Evolutionary conservation across 2,888 invertebrate genomes (phyloP), one percentile per base, ranked within the genome.

Genomic region (Polymixis lichenea): DNA sequence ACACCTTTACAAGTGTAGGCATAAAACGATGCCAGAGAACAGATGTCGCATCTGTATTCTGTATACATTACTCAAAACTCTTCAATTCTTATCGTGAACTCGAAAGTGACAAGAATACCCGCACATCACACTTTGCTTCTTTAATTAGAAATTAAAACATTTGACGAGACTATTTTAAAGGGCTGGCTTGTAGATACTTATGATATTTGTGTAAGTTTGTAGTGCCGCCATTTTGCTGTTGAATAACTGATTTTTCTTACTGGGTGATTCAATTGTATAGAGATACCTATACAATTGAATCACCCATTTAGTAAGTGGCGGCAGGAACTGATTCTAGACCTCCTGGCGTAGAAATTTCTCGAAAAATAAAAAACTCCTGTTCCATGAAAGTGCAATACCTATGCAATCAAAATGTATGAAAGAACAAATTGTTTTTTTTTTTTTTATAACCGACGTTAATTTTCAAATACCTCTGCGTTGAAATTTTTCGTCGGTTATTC

Each of bases 91-190:
- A 32, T 69, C 72, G 60, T 75, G 19, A 80, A 76, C 70, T 65
- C 55, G 43, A 77, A 65, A 86, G 76, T 80, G 85, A 77, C 87
- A 87, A 56, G 80, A 84, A 86, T 80, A 87, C 73, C 64, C 43
- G 43, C 13, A 46, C 43, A 62, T 55, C 79, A 79, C 85, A 78
- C 62, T 84, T 75, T 58, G 43, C 56, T 72, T 79, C 66, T 85
- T 78, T 81, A 83, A 77, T 85, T 87, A 85, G 67, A 80, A 38
- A 77, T 72, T 78, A 80, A 86, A 82, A 77, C 71, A 71, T 84
- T 78, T 88, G 80, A 86, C 75, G 56, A 19, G 62, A 71, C 77
- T 84, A 84, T 86, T 87, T 80, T 71, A 60, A 38, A 86, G 75
- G 51, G 64, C 15, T 22, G 19, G n/a, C 49, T 69, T 60, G 56